Percentiles rank a stretch among this genome's conserved stretches.
phyloP scores from a whole-genome alignment of 2,888 invertebrate species.

The Elegia similella region DNA sequence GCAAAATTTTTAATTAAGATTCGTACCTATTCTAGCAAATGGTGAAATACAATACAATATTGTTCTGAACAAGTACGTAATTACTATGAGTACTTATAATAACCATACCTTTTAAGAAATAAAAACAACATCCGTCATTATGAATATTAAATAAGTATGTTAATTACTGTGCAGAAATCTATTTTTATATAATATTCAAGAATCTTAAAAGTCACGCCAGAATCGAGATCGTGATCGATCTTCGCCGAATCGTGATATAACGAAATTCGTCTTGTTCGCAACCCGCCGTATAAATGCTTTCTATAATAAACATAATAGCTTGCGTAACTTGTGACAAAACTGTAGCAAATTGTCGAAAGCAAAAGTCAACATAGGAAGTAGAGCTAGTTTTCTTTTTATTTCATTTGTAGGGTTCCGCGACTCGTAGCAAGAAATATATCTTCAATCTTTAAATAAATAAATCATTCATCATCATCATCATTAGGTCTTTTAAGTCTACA shows the following conservation, averaged over 20 bases:
- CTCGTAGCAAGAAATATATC: no score
- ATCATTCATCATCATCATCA: no score
- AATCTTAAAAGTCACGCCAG: conserved; percentile 20
- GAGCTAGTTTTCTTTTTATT: background rate
- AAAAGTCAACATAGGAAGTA: conserved; percentile 20
- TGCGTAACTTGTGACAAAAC: conserved; percentile 33
- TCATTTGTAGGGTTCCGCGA: no score
- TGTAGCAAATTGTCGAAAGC: conserved; percentile 27
- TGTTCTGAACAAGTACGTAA: no score
- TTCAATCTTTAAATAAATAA: no score
- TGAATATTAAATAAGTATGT: background rate
- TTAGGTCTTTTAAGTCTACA: no score
- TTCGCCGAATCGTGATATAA: conserved; percentile 41
- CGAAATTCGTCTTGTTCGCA: conserved; percentile 39
- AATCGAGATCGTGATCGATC: conserved; percentile 36
- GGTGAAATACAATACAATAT: no score
- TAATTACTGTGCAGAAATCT: background rate
- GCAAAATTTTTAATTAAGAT: no score
- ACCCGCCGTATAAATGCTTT: conserved; percentile 38
- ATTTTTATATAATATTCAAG: conserved; percentile 3
- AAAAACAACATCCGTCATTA: no score
- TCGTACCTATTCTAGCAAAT: no score
- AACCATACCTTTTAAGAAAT: no score
- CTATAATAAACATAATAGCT: conserved; percentile 36
- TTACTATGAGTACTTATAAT: no score